Conservation (phyloP, 2,797 vertebrate genomes). For the Buphagus erythrorhynchus region DNA sequence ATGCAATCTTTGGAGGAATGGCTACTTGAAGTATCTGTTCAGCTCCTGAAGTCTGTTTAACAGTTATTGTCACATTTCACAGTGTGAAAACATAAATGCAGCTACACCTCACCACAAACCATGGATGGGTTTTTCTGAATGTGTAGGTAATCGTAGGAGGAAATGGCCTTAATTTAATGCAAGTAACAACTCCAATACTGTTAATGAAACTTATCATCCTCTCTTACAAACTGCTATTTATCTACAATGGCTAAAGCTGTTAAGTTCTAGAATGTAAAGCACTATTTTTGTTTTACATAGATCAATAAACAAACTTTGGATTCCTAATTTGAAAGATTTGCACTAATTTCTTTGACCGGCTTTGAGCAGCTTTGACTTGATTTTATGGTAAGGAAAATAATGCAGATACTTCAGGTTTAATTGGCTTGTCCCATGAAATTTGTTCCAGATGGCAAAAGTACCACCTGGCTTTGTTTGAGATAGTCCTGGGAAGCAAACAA, state of each 20-base stretch:
- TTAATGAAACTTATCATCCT: not conserved
- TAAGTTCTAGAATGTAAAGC: not conserved
- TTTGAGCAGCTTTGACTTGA: not conserved
- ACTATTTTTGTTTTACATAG: not conserved
- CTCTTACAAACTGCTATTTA: not conserved
- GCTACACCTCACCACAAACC: not conserved
- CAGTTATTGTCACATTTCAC: not conserved
- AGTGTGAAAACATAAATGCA: not conserved
- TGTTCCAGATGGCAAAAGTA: not conserved
- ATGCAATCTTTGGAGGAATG: not conserved
- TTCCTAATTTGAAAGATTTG: not conserved
- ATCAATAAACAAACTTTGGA: not conserved
- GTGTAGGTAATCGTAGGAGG: not conserved
- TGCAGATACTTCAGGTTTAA: not conserved
- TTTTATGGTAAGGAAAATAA: not conserved
- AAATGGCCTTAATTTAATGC: not conserved
- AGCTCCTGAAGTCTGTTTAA: not conserved
- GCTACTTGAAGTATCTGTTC: not conserved
- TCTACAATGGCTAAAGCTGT: not conserved
- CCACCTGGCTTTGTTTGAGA: slow-evolving; percentile 63
- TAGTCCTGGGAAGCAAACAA: slow-evolving; percentile 62
- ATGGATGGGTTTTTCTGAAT: not conserved
- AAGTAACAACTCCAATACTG: not conserved
- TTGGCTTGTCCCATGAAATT: not conserved
- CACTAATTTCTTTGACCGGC: not conserved